Evolutionary conservation across 1,140 invertebrate species (phyloP).

Genomic region (Drosophila virilis): DNA sequence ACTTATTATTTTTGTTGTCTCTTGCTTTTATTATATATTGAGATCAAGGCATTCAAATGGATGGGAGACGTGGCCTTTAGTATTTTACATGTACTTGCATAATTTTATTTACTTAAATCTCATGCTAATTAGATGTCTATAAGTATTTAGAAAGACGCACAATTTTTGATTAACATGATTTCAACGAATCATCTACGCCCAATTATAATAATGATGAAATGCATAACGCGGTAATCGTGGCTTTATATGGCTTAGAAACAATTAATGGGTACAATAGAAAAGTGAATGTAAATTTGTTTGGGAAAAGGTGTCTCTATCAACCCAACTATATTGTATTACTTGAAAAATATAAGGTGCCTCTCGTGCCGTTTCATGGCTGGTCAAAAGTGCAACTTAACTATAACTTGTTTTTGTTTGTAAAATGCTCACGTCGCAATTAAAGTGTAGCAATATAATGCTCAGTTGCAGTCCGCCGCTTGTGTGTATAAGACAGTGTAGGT

Average conservation of each 20-base stretch:
- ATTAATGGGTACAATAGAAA: slow-evolving; percentile 23
- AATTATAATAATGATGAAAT: slow-evolving; percentile 35
- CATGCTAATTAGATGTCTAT: not conserved
- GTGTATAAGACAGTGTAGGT: slow-evolving; percentile 10
- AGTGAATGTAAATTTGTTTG: slow-evolving; percentile 51
- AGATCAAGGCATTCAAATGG: no score
- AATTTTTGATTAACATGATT: slow-evolving; percentile 10
- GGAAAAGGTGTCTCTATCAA: slow-evolving; percentile 32
- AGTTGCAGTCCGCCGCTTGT: not conserved
- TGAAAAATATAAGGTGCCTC: slow-evolving; percentile 23
- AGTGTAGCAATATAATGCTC: slow-evolving; percentile 12
- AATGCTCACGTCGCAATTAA: slow-evolving; percentile 40
- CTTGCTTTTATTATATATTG: not conserved
- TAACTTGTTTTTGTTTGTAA: slow-evolving; percentile 30
- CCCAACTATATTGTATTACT: slow-evolving; percentile 37
- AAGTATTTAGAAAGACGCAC: not conserved
- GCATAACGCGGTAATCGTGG: not conserved
- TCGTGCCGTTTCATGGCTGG: slow-evolving; percentile 31
- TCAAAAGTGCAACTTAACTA: slow-evolving; percentile 51
- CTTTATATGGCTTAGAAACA: not conserved
- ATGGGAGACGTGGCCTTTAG: no score
- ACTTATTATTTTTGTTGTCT: no score
- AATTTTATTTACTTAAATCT: no score
- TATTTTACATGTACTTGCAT: no score
- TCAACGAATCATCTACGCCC: slow-evolving; percentile 54